Percentiles rank a stretch among this genome's conserved stretches.
Evolutionary conservation across 2,797 vertebrate genomes (phyloP).

Genomic region (Discoglossus pictus): DNA sequence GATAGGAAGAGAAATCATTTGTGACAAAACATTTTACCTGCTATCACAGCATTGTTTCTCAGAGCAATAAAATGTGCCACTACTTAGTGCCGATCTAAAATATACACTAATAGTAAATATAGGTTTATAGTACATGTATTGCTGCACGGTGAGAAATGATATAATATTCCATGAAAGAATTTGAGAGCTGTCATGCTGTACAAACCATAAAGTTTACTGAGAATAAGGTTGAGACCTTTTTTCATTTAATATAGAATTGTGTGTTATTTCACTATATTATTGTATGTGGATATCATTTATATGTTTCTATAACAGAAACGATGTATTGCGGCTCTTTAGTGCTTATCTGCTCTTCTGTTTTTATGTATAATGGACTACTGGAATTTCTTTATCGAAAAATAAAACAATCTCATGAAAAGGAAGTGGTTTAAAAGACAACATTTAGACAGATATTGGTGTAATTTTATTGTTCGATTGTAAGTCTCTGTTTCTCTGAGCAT

Average conservation of each 20-base stretch:
- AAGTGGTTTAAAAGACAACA: constrained; percentile 10
- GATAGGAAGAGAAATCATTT: constrained; percentile 64
- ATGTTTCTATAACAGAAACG: background rate
- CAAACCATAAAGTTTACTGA: constrained; percentile 40
- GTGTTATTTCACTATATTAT: background rate
- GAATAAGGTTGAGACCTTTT: constrained; percentile 52
- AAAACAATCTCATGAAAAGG: constrained; percentile 9
- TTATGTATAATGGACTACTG: background rate
- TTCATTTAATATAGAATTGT: constrained; percentile 12
- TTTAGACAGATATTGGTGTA: background rate
- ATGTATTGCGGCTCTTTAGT: background rate
- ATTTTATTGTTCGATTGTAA: constrained; percentile 8
- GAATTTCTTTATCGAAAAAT: constrained; percentile 5
- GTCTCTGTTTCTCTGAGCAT: background rate
- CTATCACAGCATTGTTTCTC: constrained; percentile 64
- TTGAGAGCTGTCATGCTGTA: constrained; percentile 40
- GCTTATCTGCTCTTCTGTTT: background rate
- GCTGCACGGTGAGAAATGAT: constrained; percentile 63
- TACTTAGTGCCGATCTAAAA: constrained; percentile 65
- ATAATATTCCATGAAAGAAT: constrained; percentile 55
- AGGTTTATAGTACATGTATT: constrained; percentile 58
- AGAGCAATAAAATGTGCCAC: constrained; percentile 70
- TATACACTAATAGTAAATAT: constrained; percentile 66
- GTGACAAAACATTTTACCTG: constrained; percentile 62
- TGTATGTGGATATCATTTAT: constrained; percentile 1